A percentile compares a stretch with the other conserved stretches of the same genome.
Conservation (phyloP, 92 coral and sea anemone species). For the Pocillopora grandis region DNA sequence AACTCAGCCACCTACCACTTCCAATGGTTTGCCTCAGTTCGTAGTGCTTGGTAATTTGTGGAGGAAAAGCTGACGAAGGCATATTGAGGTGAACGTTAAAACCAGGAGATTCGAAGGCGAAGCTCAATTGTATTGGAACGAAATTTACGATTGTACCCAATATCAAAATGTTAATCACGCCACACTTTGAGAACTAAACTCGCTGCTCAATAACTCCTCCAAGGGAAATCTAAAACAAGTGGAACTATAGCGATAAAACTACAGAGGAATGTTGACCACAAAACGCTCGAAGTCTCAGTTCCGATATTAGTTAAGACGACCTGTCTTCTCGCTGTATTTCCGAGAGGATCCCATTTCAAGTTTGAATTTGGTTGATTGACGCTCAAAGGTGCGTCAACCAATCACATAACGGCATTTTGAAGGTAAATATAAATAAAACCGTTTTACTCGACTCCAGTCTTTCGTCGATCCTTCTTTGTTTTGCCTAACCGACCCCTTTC, state of each 20-base stretch:
- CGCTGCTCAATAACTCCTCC: background rate
- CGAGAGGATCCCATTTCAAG: constrained; percentile 53
- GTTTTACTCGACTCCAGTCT: constrained; percentile 39
- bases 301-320: background rate
- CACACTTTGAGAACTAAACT: background rate
- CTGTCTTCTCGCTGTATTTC: background rate
- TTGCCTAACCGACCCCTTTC: background rate
- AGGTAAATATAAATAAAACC: background rate
- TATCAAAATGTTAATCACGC: constrained; percentile 16
- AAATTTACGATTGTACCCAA: constrained; percentile 1
- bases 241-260: background rate
- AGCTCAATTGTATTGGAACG: constrained; percentile 10
- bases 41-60: constrained; percentile 77
- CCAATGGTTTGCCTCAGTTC: constrained; percentile 93
- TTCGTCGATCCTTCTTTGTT: background rate
- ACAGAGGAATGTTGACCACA: background rate
- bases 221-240: background rate
- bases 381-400: constrained; percentile 49
- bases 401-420: constrained; percentile 31
- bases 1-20: constrained; percentile 76
- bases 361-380: constrained; percentile 88
- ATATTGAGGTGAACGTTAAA: constrained; percentile 42
- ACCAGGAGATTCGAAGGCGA: background rate
- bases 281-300: background rate
- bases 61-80: constrained; percentile 90